A percentile compares a stretch with the other conserved stretches of the same genome.
Evolutionary conservation across 2,113 vertebrate species (phyloP).

Genomic region (Prunella fulvescens): DNA sequence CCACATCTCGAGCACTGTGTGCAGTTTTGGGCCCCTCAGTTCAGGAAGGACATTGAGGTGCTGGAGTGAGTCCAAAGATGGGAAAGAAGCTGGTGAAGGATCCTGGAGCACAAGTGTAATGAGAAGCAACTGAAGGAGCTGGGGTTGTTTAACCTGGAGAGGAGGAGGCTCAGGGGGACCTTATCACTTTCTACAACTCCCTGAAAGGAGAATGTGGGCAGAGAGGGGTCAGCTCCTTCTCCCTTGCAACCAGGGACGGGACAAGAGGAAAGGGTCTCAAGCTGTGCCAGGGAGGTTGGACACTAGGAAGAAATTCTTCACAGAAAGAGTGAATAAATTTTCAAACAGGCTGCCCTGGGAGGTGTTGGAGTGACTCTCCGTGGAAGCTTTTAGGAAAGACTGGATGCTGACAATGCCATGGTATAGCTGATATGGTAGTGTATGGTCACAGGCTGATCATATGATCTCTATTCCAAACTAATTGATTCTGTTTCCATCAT

Average conservation of each 20-base stretch:
- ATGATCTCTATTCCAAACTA: not conserved
- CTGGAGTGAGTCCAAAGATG: not conserved
- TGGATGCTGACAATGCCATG: not conserved
- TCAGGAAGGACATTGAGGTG: not conserved
- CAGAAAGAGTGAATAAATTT: not conserved
- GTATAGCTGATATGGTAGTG: not conserved
- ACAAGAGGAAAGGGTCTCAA: not conserved
- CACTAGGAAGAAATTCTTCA: not conserved
- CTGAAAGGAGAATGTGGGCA: not conserved
- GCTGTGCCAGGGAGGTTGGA: not conserved
- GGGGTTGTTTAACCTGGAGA: not conserved
- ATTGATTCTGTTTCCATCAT: not conserved
- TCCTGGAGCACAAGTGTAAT: not conserved
- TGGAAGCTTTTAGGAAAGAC: rapidly evolving
- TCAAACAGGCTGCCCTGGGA: not conserved
- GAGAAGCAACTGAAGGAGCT: not conserved
- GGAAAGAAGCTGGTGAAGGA: not conserved
- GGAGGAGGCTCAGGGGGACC: not conserved
- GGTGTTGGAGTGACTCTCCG: not conserved
- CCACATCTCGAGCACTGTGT: rapidly evolving
- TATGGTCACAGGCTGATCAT: not conserved
- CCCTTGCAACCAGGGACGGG: not conserved
- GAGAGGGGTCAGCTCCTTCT: not conserved
- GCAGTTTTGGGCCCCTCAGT: not conserved
- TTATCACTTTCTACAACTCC: not conserved